Evolutionary conservation across 2,888 invertebrate species (phyloP), one percentile per base, ranked within the genome.

Genomic region (Hyles lineata): DNA sequence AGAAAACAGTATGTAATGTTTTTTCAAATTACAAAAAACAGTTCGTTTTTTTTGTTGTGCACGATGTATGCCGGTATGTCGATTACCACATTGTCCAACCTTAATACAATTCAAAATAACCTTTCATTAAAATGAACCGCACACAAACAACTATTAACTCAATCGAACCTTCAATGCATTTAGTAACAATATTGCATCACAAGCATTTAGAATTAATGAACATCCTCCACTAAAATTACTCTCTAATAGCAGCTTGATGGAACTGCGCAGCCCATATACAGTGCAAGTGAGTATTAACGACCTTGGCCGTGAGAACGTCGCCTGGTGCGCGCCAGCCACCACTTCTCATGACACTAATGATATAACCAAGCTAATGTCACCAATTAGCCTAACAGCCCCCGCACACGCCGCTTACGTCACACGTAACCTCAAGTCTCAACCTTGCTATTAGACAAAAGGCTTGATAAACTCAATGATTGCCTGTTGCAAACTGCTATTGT

Each of bases 301-400:
- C 32, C 62, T 62, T 50, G 67, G 67, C 50, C 15, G 43, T 50
- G 50, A 35, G 9, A 23, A 15, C 63, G 43, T 43, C 50, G 67
- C 23, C 67, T 43, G 67, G 67, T 67, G 50, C 43, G 15, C 67
- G 7, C 23, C 43, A 67, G 6, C 50, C 2, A 50, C 6, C 23
- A 50, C 67, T 67, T 67, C 67, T 25, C 67, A 67, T 23, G 67
- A 17, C 43, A 50, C 23, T 67, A 23, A 67, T 43, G 9, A 62
- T n/a, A 62, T 62, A 35, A 23, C 63, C 43, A 11, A 9, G 63
- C 63, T 67, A n/a, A 43, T 67, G 43, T 15, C 15, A 43, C 21
- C 43, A 43, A 43, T 67, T 21, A 43, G 43, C 43, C 63, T 35
- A 43, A 43, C 43, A 50, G 43, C 63, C 21, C 11, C 21, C 23